A percentile compares a stretch with the other conserved stretches of the same genome.
Conservation (phyloP, 2,888 invertebrate genomes). For the Lasioglossum figueresi region DNA sequence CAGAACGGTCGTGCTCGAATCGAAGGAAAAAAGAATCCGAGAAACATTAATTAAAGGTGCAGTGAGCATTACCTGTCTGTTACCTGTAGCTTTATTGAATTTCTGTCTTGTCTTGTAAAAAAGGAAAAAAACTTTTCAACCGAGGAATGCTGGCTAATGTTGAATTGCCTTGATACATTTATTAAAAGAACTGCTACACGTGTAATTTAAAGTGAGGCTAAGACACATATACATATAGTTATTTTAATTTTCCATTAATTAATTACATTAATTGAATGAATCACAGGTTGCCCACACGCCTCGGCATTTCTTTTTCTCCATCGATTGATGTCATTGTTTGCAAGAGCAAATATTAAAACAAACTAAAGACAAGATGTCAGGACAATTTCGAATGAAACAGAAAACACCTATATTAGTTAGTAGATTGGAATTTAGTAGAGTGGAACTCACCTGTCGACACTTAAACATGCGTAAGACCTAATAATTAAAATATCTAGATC, state of each 20-base stretch:
- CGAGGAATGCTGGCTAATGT: background rate
- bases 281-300: background rate
- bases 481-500: conserved; percentile 2
- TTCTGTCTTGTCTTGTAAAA: background rate
- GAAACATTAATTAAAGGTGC: background rate
- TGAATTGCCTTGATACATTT: background rate
- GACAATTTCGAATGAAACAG: background rate
- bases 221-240: too few relatives aligned
- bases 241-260: background rate
- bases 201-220: background rate
- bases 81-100: background rate
- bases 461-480: background rate
- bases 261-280: background rate
- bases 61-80: background rate
- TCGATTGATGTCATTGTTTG: background rate
- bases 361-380: background rate
- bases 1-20: background rate
- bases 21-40: background rate
- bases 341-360: background rate
- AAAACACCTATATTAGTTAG: background rate
- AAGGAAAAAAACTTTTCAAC: background rate
- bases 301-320: background rate
- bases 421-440: background rate
- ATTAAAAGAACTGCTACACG: background rate
- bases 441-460: background rate